Base-by-base conservation (phyloP, 2,797 vertebrate genomes). In the Rhincodon typus region DNA sequence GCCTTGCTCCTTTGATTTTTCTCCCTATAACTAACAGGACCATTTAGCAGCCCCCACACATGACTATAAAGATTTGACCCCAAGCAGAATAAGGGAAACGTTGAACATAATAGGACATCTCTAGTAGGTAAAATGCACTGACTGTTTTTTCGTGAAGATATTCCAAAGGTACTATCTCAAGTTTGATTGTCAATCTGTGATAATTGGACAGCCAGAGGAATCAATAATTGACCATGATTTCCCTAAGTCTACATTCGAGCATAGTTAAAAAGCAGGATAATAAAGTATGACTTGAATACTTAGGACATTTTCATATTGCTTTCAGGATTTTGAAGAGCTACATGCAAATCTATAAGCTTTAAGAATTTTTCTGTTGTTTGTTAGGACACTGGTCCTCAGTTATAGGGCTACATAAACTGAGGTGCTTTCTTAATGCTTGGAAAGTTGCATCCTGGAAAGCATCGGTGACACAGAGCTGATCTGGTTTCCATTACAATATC, bases 1-100 rank as follows among this genome's bases (percentile, higher is more conserved):
- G 90, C 38, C 88, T 69, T 42, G 19, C 66, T 69, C 90, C 90
- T 93, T 93, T 93, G 90, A 93, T 93, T 93, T 69, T 66, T 69
- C n/a, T 93, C 66, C n/a, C 66, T 69, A 69, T 93, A 93, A 69
- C 62, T 93, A 93, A 67, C 90, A 69, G 67, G 90, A 69, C 90
- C 21, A 69, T 53, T 42, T 69, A 25, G n/a, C 90, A 25, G n/a
- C 90, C 90, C 66, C 90, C 90, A 67, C 66, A 93, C n/a, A 67
- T 93, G n/a, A 23, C 90, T 23, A 93, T 25, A 93, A 93, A 23
- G 90, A 66, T 69, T 69, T 69, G 90, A 93, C 90, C 90, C 42
- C n/a, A 69, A 69, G 90, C 21, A 38, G 90, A 69, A 42, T 69
- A 12, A 69, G 66, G 42, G 90, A 69, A 69, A 69, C 12, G n/a